phyloP scores from a whole-genome alignment of 2,888 invertebrate genomes.

The Strigamia maritima region DNA sequence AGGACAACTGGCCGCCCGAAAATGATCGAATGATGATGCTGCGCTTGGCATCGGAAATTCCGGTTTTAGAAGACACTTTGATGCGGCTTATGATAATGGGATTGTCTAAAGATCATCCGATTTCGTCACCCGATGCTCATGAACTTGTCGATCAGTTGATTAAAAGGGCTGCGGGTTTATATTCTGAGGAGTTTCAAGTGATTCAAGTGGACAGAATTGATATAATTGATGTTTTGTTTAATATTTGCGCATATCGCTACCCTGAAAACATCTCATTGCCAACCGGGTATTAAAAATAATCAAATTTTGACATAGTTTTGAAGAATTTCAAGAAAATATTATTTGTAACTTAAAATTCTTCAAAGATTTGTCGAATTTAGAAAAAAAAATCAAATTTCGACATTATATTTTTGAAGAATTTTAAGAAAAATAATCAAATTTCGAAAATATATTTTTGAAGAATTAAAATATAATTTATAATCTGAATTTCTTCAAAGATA shows the following conservation, averaged over 20 bases:
- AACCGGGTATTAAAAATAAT: constrained; percentile 61
- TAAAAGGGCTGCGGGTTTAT: constrained; percentile 75
- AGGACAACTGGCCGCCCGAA: constrained; percentile 82
- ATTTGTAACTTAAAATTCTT: too few relatives aligned
- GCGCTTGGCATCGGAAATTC: constrained; percentile 81
- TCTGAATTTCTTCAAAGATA: too few relatives aligned
- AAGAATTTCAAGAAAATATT: too few relatives aligned
- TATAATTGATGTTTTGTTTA: constrained; percentile 83
- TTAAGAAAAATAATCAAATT: too few relatives aligned
- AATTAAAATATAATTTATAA: too few relatives aligned
- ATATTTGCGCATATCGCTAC: constrained; percentile 84
- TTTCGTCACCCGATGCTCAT: constrained; percentile 76
- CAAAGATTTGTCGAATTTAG: too few relatives aligned
- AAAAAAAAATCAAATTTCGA: too few relatives aligned
- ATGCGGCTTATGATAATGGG: constrained; percentile 79
- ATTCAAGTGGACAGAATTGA: constrained; percentile 57
- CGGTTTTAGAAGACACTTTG: constrained; percentile 77
- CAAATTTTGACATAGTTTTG: too few relatives aligned
- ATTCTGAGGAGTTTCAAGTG: constrained; percentile 59
- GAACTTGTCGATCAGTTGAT: constrained; percentile 82
- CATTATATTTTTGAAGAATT: too few relatives aligned
- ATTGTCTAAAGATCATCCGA: constrained; percentile 66
- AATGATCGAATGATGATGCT: constrained; percentile 74
- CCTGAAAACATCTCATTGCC: constrained; percentile 90
- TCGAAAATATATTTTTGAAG: too few relatives aligned